A percentile compares a stretch with the other conserved stretches of the same genome.
Evolutionary conservation across 1,140 invertebrate genomes (phyloP).

Genomic region (Polyergus mexicanus): DNA sequence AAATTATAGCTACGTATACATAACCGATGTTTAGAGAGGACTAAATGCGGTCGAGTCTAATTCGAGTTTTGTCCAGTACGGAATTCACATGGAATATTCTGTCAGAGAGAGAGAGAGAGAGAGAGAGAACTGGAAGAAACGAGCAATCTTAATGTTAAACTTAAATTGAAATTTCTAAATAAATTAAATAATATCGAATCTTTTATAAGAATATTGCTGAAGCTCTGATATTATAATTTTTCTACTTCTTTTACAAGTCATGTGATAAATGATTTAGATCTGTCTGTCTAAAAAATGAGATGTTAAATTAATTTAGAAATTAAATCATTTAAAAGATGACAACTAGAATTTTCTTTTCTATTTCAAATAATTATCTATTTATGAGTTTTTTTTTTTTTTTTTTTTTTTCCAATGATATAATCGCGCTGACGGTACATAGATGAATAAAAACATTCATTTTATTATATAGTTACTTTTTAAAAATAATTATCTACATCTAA

Average conservation of each 20-base stretch:
- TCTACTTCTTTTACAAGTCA: background rate
- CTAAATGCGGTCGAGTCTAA: background rate
- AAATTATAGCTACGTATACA: conserved; percentile 24
- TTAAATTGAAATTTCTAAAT: no score
- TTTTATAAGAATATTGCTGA: background rate
- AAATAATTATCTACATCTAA: background rate
- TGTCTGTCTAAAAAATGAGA: background rate
- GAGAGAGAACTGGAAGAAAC: background rate
- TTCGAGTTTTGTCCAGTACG: conserved; percentile 21
- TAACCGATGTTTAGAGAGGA: background rate
- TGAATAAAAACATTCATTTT: no score
- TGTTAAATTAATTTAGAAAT: background rate
- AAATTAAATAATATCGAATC: background rate
- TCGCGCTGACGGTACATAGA: background rate
- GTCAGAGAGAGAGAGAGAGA: background rate
- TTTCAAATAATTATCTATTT: background rate
- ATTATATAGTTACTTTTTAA: no score
- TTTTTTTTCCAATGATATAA: background rate
- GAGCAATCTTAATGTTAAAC: background rate
- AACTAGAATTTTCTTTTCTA: background rate
- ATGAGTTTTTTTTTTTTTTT: no score
- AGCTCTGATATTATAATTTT: background rate
- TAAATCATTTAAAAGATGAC: background rate
- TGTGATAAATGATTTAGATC: background rate
- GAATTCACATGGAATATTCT: background rate